Evolutionary conservation across 2,797 vertebrate genomes (phyloP).

Genomic region (Pygocentrus nattereri): DNA sequence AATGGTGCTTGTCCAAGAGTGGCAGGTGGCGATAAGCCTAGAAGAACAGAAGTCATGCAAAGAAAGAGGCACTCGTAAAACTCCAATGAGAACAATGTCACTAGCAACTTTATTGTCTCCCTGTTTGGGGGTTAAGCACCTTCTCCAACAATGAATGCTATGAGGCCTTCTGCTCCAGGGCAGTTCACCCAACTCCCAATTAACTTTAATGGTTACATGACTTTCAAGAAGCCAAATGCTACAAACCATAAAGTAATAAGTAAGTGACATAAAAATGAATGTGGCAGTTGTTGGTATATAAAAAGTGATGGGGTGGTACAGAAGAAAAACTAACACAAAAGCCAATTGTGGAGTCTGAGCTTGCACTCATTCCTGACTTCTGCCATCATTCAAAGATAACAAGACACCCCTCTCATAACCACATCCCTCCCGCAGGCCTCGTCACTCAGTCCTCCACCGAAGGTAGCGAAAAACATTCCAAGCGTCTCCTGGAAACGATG

Average conservation of each 20-base stretch:
- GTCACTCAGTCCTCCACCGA: slow-evolving; percentile 19
- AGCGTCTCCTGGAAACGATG: slow-evolving; percentile 52
- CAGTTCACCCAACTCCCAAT: slow-evolving; percentile 5
- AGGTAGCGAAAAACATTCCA: slow-evolving; percentile 52
- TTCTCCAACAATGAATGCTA: slow-evolving; percentile 48
- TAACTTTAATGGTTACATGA: slow-evolving; percentile 29
- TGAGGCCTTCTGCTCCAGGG: slow-evolving; percentile 36
- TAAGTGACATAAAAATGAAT: slow-evolving; percentile 44
- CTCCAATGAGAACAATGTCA: slow-evolving; percentile 58
- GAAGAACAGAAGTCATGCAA: slow-evolving; percentile 55
- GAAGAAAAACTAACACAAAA: slow-evolving; percentile 17
- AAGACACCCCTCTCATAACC: slow-evolving; percentile 45
- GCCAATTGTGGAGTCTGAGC: slow-evolving; percentile 35
- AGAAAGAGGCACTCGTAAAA: slow-evolving; percentile 58
- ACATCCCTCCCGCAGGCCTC: slow-evolving; percentile 37
- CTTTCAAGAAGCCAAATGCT: slow-evolving; percentile 42
- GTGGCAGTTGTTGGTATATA: background rate
- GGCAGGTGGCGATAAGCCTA: slow-evolving; percentile 64
- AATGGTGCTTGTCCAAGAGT: slow-evolving; percentile 48
- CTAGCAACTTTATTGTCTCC: slow-evolving; percentile 47
- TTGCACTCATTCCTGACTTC: slow-evolving; percentile 50
- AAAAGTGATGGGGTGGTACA: background rate
- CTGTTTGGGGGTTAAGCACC: slow-evolving; percentile 51
- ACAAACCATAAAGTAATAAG: slow-evolving; percentile 37
- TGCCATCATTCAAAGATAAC: slow-evolving; percentile 56